Base-by-base conservation (phyloP, 2,797 vertebrate species). In the Urocyon cinereoargenteus region DNA sequence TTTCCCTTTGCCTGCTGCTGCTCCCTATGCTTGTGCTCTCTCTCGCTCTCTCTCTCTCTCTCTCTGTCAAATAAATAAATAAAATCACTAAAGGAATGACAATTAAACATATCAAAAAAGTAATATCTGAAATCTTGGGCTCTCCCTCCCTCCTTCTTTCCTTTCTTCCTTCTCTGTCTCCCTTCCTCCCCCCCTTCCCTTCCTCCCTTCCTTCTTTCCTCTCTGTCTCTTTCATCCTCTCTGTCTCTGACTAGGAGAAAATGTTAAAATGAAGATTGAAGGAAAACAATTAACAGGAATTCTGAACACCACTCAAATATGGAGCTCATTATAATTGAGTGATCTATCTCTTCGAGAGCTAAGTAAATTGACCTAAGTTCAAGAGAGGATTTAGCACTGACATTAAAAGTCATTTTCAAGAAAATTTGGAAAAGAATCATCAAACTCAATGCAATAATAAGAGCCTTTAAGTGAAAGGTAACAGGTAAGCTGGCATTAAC, bases 351-450 rank as follows among this genome's bases (percentile, higher is more conserved):
- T 77, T 97, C 91, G 91, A 97, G 96, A 90, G 49, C 92, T 97
- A 93, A 77, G 83, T 84, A 98, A 98, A 98, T 96, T 96, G 73
- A 88, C 78, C 92, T 70, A 97, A 93, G 73, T 97, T 98, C 93
- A 93, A 94, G 96, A 97, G 75, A 96, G 81, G 61, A 97, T 97
- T 98, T 97, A 97, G 93, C 96, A 98, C 95, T 97, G 97, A 90
- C 96, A 96, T 96, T 93, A 97, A 96, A 97, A 98, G 92, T 97
- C 82, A 97, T 97, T 97, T 98, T 96, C 98, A 98, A 98, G 94
- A 94, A 98, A 98, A 97, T 94, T 0, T 90, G 22, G 19, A 53
- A 94, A 90, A 96, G 26, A 96, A 75, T 53, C 21, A 61, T 57
- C 28, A 87, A 21, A 55, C 21, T 84, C 14, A 92, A 75, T 77